phyloP scores from a whole-genome alignment of 2,797 vertebrate species.

The Rhinophrynus dorsalis region DNA sequence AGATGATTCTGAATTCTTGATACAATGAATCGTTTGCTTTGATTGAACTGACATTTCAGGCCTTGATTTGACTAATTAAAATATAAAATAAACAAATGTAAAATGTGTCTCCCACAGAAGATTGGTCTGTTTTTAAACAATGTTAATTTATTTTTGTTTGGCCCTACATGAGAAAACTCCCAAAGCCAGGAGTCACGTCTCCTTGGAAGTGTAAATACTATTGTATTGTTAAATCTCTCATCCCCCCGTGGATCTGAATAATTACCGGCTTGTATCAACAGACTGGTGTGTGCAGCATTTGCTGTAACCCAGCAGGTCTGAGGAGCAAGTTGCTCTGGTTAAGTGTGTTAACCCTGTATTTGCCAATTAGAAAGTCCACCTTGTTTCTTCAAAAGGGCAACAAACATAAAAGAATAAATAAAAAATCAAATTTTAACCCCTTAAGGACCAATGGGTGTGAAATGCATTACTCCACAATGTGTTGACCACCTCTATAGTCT shows the following conservation, averaged over 20 bases:
- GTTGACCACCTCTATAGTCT: too few relatives aligned
- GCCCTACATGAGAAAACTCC: not conserved
- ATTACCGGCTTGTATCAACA: constrained; percentile 9
- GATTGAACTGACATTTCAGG: too few relatives aligned
- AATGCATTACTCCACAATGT: too few relatives aligned
- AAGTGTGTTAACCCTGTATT: not conserved
- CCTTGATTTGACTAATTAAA: too few relatives aligned
- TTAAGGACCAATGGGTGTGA: too few relatives aligned
- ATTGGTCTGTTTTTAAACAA: not conserved
- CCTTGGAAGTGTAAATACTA: constrained; percentile 30
- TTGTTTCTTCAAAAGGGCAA: too few relatives aligned
- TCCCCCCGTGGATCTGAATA: constrained; percentile 3
- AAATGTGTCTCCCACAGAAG: not conserved
- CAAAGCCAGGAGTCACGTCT: not conserved
- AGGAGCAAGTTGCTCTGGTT: not conserved
- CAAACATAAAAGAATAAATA: too few relatives aligned
- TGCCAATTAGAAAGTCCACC: too few relatives aligned
- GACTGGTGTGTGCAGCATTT: constrained; percentile 1
- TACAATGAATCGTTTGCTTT: too few relatives aligned
- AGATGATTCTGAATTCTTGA: too few relatives aligned
- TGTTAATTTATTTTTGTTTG: constrained; percentile 34
- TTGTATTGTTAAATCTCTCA: constrained; percentile 23
- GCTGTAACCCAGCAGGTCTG: not conserved
- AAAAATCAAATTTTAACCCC: too few relatives aligned
- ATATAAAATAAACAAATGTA: not conserved